A percentile compares a stretch with the other conserved stretches of the same genome.
phyloP scores from a whole-genome alignment of 1,140 invertebrate genomes.

The Drosophila nebulosa region DNA sequence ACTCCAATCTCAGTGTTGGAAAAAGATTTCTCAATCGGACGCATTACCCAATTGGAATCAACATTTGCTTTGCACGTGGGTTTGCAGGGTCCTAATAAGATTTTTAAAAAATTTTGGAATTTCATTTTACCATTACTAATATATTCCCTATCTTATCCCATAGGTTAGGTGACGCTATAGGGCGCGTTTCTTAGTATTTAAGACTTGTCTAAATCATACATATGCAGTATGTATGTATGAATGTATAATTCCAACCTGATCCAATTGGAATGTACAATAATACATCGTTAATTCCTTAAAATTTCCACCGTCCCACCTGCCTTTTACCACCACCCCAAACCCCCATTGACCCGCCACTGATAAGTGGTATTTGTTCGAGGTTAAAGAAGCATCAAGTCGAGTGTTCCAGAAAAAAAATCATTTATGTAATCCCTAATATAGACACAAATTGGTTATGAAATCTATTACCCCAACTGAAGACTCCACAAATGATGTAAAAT shows the following conservation, averaged over 20 bases:
- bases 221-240: too few species aligned
- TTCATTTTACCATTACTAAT: too few species aligned
- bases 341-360: neutral
- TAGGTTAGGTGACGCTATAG: too few species aligned
- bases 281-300: neutral
- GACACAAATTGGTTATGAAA: conserved; percentile 45
- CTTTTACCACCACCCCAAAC: neutral
- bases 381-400: conserved; percentile 18
- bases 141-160: too few species aligned
- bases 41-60: too few species aligned
- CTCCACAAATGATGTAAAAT: neutral
- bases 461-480: neutral
- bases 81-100: too few species aligned
- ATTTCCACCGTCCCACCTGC: conserved; percentile 9
- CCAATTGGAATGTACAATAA: neutral
- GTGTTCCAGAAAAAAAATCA: conserved; percentile 61
- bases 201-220: too few species aligned
- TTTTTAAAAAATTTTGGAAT: too few species aligned
- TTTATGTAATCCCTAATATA: conserved; percentile 56
- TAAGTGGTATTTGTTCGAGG: conserved; percentile 5
- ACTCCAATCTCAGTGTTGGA: neutral
- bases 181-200: too few species aligned
- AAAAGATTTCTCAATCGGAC: too few species aligned
- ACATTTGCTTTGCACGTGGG: too few species aligned
- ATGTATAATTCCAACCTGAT: neutral